Percentiles rank a stretch among this genome's conserved stretches.
These are phyloP conservation scores for Geophilus truncorum DNA, from an alignment of 2,888 invertebrate genomes.

Conservation along the genomic window DNA sequence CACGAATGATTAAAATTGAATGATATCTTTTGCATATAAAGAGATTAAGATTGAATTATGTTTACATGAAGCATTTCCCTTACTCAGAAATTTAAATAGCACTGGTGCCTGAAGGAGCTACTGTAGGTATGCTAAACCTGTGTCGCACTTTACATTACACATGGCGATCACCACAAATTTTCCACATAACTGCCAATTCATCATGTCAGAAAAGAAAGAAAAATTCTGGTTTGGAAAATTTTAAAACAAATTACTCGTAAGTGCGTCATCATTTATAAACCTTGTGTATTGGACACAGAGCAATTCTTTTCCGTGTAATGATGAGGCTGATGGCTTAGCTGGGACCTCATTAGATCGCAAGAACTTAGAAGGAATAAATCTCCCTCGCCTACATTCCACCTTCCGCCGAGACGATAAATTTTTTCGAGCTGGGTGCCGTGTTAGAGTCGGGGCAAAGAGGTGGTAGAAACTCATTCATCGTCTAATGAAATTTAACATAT, in stretches of 20 bases:
- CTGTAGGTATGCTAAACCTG: background rate
- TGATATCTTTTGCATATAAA: too few species aligned
- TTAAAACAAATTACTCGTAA: background rate
- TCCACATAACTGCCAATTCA: background rate
- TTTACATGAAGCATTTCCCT: too few species aligned
- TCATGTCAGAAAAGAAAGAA: background rate
- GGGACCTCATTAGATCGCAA: constrained; percentile 24
- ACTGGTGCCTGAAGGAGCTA: background rate
- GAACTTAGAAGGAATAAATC: constrained; percentile 17
- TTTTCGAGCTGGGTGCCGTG: constrained; percentile 23
- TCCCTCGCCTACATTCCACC: constrained; percentile 12
- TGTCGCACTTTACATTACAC: background rate
- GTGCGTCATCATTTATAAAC: constrained; percentile 6
- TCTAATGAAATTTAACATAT: constrained; percentile 25
- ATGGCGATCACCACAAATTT: background rate
- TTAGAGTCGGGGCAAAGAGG: background rate
- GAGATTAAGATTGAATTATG: too few species aligned
- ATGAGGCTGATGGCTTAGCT: constrained; percentile 25
- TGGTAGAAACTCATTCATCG: constrained; percentile 18
- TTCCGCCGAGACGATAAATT: constrained; percentile 5
- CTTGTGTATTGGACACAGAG: background rate
- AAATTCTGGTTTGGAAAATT: background rate
- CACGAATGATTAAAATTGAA: too few species aligned
- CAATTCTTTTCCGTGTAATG: constrained; percentile 8
- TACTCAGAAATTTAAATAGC: background rate